Evolutionary conservation across 2,113 vertebrate genomes (phyloP).

Genomic region (Gadus macrocephalus): DNA sequence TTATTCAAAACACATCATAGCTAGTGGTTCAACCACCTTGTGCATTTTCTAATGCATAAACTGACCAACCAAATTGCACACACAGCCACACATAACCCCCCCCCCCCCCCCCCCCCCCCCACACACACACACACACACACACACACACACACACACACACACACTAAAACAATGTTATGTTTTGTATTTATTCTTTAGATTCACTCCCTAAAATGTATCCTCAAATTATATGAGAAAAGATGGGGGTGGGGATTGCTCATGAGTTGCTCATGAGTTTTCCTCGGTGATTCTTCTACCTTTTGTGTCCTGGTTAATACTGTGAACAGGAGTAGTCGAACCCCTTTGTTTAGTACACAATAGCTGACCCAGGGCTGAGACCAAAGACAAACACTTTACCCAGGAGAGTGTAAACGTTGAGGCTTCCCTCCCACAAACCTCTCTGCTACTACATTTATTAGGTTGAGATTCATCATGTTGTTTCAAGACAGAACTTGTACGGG

Average conservation of each 20-base stretch:
- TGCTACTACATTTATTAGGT: too few relatives aligned
- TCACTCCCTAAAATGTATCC: neutral
- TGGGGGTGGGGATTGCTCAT: too few relatives aligned
- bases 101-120: too few relatives aligned
- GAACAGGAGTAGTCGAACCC: conserved; percentile 13
- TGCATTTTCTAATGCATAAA: conserved; percentile 18
- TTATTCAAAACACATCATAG: conserved; percentile 3
- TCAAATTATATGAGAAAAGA: too few relatives aligned
- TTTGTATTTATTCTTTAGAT: too few relatives aligned
- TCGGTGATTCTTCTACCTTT: too few relatives aligned
- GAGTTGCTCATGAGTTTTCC: too few relatives aligned
- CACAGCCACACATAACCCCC: too few relatives aligned
- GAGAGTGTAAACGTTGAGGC: neutral
- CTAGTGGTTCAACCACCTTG: conserved; percentile 18
- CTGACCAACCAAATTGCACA: neutral
- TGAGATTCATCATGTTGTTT: neutral
- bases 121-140: too few relatives aligned
- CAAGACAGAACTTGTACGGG: neutral
- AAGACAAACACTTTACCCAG: conserved; percentile 36
- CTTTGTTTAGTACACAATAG: conserved; percentile 45
- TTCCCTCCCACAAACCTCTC: too few relatives aligned
- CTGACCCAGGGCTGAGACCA: conserved; percentile 9
- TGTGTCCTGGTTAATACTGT: neutral
- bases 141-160: neutral
- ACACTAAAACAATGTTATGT: neutral